Conservation (phyloP, 2,888 invertebrate species). For the Scrobipalpa costella region DNA sequence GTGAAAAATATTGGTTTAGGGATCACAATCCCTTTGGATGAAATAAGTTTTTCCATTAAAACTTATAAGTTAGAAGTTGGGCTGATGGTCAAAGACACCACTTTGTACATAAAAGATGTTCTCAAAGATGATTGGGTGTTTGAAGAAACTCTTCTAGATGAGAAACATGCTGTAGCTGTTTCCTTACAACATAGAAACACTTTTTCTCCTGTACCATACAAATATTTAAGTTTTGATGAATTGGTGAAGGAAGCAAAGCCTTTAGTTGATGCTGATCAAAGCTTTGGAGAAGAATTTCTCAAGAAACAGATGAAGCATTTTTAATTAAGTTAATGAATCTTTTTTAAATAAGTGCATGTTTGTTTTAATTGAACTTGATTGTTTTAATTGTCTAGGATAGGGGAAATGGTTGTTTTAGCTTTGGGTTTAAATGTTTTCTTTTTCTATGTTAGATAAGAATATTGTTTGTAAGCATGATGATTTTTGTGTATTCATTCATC, state of each 20-base stretch:
- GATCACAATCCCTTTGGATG: constrained; percentile 87
- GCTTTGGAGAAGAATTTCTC: constrained; percentile 81
- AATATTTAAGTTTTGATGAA: constrained; percentile 80
- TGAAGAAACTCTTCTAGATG: constrained; percentile 90
- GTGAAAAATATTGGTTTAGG: constrained; percentile 95
- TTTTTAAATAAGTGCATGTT: constrained; percentile 18
- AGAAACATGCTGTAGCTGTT: constrained; percentile 89
- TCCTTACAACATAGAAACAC: constrained; percentile 72
- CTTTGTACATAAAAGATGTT: constrained; percentile 82
- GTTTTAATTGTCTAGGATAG: constrained; percentile 14
- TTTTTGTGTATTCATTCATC: neutral
- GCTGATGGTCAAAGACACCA: constrained; percentile 82
- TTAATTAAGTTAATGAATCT: constrained; percentile 32
- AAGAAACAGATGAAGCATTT: constrained; percentile 74
- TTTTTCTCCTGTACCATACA: constrained; percentile 61
- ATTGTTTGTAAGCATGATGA: neutral
- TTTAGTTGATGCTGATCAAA: constrained; percentile 68
- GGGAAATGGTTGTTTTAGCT: neutral
- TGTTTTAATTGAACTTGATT: constrained; percentile 24
- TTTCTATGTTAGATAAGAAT: neutral
- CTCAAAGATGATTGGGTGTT: constrained; percentile 86
- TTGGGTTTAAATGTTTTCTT: constrained; percentile 13
- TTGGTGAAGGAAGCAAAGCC: constrained; percentile 79
- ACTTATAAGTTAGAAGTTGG: constrained; percentile 73
- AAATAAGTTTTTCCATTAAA: constrained; percentile 87